Evolutionary conservation across 1,140 invertebrate genomes (phyloP).

Genomic region (Apocrypta bakeri): DNA sequence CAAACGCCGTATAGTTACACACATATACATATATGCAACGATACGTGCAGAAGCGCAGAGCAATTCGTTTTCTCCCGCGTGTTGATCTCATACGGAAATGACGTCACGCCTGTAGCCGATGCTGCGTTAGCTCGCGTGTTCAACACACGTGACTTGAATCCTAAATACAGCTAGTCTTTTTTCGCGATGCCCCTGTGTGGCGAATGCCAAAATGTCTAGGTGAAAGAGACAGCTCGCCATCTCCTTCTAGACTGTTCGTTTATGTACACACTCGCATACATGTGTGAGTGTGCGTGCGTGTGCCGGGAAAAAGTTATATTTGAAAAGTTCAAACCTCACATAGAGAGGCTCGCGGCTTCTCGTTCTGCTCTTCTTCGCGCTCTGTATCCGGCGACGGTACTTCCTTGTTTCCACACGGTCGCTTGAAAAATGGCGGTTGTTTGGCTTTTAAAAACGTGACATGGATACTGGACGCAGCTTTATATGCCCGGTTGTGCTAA

Average conservation of each 20-base stretch:
- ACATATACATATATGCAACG: background rate
- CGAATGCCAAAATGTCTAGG: background rate
- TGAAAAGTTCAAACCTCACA: background rate
- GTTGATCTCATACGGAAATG: background rate
- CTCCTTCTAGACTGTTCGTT: no score
- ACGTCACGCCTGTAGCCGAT: background rate
- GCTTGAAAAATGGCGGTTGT: conserved; percentile 1
- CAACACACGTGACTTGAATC: background rate
- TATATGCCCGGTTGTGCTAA: background rate
- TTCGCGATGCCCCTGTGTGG: background rate
- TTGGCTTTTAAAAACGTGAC: background rate
- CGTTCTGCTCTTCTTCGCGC: background rate
- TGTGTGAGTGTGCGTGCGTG: background rate
- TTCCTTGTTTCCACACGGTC: background rate
- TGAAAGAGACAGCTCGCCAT: background rate
- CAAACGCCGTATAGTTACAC: background rate
- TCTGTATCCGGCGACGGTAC: background rate
- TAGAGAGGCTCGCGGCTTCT: no score
- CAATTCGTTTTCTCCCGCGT: background rate
- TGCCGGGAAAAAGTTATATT: background rate
- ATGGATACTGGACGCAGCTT: background rate
- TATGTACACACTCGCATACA: background rate
- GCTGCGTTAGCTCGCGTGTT: background rate
- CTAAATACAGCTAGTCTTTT: background rate
- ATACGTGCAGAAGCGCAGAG: background rate